phyloP scores from a whole-genome alignment of 2,888 invertebrate species.

The Agonopterix arenella region DNA sequence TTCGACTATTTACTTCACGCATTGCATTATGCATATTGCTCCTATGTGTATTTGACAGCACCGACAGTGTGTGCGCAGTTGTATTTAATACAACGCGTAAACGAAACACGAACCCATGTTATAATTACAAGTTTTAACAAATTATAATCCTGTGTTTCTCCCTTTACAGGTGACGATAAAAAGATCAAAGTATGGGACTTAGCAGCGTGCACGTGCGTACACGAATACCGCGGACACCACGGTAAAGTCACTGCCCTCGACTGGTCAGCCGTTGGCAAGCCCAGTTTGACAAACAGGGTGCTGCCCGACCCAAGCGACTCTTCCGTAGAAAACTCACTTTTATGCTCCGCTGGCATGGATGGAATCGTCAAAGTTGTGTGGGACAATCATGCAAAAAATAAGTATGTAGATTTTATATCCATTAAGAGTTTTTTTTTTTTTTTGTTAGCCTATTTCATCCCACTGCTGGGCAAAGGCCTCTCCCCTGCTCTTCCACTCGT shows the following conservation, averaged over 20 bases:
- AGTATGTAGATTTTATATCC: slow-evolving; percentile 32
- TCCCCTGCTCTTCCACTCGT: too few relatives aligned
- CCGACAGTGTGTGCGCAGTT: too few relatives aligned
- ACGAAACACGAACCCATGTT: too few relatives aligned
- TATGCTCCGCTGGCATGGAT: slow-evolving; percentile 83
- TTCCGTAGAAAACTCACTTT: slow-evolving; percentile 49
- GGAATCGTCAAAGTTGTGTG: slow-evolving; percentile 81
- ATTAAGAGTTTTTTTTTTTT: too few relatives aligned
- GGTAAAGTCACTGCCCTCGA: slow-evolving; percentile 78
- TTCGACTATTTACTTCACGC: too few relatives aligned
- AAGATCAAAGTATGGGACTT: slow-evolving; percentile 85
- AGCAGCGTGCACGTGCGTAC: slow-evolving; percentile 77
- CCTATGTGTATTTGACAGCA: too few relatives aligned
- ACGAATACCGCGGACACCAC: slow-evolving; percentile 80
- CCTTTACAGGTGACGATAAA: slow-evolving; percentile 79
- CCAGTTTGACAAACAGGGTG: slow-evolving; percentile 49
- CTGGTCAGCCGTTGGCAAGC: slow-evolving; percentile 73
- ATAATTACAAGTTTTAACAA: background rate
- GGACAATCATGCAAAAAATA: slow-evolving; percentile 71
- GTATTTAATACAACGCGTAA: too few relatives aligned
- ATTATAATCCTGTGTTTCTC: background rate
- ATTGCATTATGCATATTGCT: too few relatives aligned
- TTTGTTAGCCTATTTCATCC: too few relatives aligned
- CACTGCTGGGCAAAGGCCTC: too few relatives aligned
- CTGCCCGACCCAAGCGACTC: slow-evolving; percentile 39